Evolutionary conservation across 2,113 vertebrate species (phyloP).

Genomic region (Apus apus): DNA sequence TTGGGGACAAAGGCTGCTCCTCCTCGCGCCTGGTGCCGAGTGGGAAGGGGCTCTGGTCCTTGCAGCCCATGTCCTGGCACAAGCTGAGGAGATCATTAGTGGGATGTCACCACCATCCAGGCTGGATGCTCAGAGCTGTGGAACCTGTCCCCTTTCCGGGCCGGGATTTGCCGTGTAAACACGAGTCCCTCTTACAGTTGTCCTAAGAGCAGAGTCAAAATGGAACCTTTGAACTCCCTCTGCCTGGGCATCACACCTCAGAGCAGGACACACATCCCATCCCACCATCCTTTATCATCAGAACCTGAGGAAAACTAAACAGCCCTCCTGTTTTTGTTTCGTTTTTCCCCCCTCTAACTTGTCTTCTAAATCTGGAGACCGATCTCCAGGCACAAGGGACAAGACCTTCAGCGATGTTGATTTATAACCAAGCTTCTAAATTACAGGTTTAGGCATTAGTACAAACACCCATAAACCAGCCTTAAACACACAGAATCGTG

Average conservation of each 20-base stretch:
- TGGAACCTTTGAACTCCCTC: not conserved
- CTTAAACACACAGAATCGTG: slow-evolving; percentile 43
- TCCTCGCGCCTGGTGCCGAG: accelerated
- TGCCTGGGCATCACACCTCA: accelerated
- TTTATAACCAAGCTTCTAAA: slow-evolving; percentile 62
- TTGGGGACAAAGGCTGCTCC: not conserved
- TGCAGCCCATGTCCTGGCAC: not conserved
- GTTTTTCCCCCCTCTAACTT: not conserved
- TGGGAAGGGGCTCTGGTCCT: not conserved
- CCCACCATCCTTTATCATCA: not conserved
- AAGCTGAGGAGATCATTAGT: not conserved
- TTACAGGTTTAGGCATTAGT: slow-evolving; percentile 60
- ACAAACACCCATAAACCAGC: slow-evolving; percentile 65
- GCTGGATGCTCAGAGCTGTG: not conserved
- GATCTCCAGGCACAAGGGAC: slow-evolving; percentile 27
- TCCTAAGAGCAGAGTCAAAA: not conserved
- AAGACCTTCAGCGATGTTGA: slow-evolving; percentile 61
- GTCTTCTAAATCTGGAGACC: slow-evolving; percentile 61
- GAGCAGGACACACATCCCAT: not conserved
- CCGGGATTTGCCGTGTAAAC: not conserved
- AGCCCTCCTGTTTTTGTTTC: not conserved
- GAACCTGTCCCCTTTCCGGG: not conserved
- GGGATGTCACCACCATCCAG: not conserved
- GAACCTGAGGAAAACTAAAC: slow-evolving; percentile 24
- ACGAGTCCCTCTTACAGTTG: not conserved